Base-by-base conservation (phyloP, 2,113 vertebrate genomes). In the human region DNA sequence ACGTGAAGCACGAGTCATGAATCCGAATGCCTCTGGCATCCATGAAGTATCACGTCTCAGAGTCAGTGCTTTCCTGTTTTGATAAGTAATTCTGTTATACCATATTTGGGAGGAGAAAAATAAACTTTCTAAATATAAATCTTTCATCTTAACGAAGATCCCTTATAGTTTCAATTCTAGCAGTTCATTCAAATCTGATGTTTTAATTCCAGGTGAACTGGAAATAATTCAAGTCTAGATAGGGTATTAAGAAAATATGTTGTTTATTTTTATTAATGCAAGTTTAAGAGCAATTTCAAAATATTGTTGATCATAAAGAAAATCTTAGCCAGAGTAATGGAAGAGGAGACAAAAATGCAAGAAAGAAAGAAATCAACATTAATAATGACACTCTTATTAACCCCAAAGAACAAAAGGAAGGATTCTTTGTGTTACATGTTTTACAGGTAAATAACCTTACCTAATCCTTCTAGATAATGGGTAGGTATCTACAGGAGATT, bases 111-210 rank as follows among this genome's bases (percentile, higher is more conserved):
- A 70, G 4, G n/a, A 52, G 9, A 12, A 18, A 18, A 78, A 70
- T 59, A 18, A 94, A 70, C 48, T 96, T 94, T 85, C 43, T 68
- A 88, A 96, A 94, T 92, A 64, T 50, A 90, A 96, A 96, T 55
- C 52, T 96, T 90, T 84, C 38, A 93, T 86, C 23, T 95, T 97
- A 93, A 73, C 16, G 2, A 79, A 76, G 16, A 27, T 81, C 93
- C 48, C 25, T 72, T 23, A 73, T 12, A 78, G 59, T 9, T 76
- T 76, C 43, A 76, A 76, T 76, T 76, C 25, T 48, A 70, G 23
- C 43, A 76, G 35, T 89, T 64, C 68, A 84, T n/a, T 93, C 84
- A 94, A 79, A 89, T 52, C 30, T 4, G 50, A 68, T 73, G 57
- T 95, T 90, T 96, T 18, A 93, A 95, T 88, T 92, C 40, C 52